phyloP scores from a whole-genome alignment of 2,113 vertebrate genomes.

The Aramus guarauna region DNA sequence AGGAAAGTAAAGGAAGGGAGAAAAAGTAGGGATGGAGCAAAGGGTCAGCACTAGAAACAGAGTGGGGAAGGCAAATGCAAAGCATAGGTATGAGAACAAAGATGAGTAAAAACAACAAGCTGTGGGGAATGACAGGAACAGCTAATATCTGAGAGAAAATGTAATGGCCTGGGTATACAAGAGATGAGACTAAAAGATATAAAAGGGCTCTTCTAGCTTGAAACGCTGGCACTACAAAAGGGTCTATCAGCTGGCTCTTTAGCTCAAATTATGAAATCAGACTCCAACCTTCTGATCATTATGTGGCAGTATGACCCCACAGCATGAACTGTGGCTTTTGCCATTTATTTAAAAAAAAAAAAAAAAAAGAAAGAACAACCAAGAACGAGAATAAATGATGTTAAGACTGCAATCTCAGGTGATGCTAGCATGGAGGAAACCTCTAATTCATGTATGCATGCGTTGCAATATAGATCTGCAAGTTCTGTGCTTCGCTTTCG shows the following conservation, averaged over 20 bases:
- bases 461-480: not conserved
- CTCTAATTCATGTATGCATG: rapidly evolving
- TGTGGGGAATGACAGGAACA: not conserved
- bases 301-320: not conserved
- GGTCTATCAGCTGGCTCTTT: not conserved
- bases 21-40: not conserved
- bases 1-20: not conserved
- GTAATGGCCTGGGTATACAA: not conserved
- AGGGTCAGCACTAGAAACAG: not conserved
- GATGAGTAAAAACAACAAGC: rapidly evolving
- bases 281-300: not conserved
- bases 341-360: not conserved
- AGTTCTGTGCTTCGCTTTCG: not conserved
- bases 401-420: not conserved
- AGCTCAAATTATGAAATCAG: not conserved
- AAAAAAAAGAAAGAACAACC: not conserved
- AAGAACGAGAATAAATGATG: not conserved
- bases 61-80: not conserved
- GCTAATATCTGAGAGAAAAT: not conserved
- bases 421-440: not conserved
- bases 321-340: not conserved
- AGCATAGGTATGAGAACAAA: not conserved
- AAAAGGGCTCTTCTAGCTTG: not conserved
- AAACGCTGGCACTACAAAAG: not conserved
- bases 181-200: not conserved